Base-by-base conservation (phyloP, 2,113 vertebrate genomes). In the Brachypodius melanocephalos region DNA sequence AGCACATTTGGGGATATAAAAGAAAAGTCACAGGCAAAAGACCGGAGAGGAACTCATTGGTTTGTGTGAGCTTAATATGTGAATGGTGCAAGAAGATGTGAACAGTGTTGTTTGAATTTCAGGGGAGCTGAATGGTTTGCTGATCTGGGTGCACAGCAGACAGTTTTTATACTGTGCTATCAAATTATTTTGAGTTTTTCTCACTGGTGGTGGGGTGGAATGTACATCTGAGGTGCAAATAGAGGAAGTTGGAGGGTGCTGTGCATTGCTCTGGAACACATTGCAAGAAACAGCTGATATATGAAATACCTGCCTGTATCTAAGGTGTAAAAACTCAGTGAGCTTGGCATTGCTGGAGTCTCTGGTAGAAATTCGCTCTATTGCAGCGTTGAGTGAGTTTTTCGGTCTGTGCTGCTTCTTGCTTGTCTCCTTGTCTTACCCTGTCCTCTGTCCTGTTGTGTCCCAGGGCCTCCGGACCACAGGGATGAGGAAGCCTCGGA, bases 401-500 rank as follows among this genome's bases (percentile, higher is more conserved):
- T 69, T 67, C 16, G 49, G 5, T 21, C 22, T 21, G 16, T 43
- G 45, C 63, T 71, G 48, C 42, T 91, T 55, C 51, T 87, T 29
- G 25, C 77, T 73, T 10, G 4, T 59, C 14, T 43, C n/a, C 14
- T 20, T 48, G 24, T 42, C 91, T 97, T 28, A 93, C 31, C 0
- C 29, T 32, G 16, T 51, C 21, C 68, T 58, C 57, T 76, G 22
- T 67, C 9, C 52, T 34, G 24, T 26, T 65, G 28, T 86, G 32
- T 85, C 38, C 2, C 88, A 97, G 97, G 55, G 11, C 42, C 32
- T 72, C 20, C 43, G 80, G 80, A 32, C 55, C 7, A 65, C 85
- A 83, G 96, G 97, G 84, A 99, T 99, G 99, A 99, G 98, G 98
- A 99, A 99, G 94, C 99, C 98, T 93, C 98, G 98, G 74, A 98